Conservation (phyloP, 1,140 invertebrate genomes). For the Contarinia nasturtii region DNA sequence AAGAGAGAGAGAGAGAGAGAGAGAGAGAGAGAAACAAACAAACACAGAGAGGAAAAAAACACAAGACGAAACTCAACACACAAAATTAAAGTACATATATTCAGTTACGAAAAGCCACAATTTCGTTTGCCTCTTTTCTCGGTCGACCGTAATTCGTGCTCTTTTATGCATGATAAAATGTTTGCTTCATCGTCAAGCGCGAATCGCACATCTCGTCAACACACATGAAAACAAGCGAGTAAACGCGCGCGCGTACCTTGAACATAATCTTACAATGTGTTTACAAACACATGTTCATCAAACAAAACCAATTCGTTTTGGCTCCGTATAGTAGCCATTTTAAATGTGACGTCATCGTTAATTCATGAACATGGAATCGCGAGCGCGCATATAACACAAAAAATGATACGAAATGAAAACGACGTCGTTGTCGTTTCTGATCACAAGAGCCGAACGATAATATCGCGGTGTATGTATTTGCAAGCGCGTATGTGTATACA, state of each 20-base stretch:
- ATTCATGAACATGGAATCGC: background rate
- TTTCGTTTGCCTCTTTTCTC: slow-evolving; percentile 1
- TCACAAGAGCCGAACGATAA: too few species aligned
- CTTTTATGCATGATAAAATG: background rate
- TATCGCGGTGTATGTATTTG: too few species aligned
- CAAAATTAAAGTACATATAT: slow-evolving; percentile 1
- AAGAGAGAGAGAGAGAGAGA: background rate
- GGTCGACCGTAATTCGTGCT: background rate
- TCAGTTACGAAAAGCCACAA: slow-evolving; percentile 2
- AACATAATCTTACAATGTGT: too few species aligned
- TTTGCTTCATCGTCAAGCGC: background rate
- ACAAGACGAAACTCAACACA: background rate
- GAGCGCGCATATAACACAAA: background rate
- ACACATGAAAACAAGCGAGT: too few species aligned
- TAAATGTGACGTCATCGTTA: background rate
- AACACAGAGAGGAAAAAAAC: background rate
- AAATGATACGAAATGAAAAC: background rate
- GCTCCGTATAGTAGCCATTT: background rate
- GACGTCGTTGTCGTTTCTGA: background rate
- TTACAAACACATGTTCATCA: too few species aligned
- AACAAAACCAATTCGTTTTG: background rate
- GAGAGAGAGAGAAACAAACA: too few species aligned
- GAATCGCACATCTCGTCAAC: too few species aligned
- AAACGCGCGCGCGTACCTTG: too few species aligned
- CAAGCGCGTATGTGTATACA: too few species aligned